phyloP scores from a whole-genome alignment of 2,797 vertebrate genomes.

The Sphenodon punctatus region DNA sequence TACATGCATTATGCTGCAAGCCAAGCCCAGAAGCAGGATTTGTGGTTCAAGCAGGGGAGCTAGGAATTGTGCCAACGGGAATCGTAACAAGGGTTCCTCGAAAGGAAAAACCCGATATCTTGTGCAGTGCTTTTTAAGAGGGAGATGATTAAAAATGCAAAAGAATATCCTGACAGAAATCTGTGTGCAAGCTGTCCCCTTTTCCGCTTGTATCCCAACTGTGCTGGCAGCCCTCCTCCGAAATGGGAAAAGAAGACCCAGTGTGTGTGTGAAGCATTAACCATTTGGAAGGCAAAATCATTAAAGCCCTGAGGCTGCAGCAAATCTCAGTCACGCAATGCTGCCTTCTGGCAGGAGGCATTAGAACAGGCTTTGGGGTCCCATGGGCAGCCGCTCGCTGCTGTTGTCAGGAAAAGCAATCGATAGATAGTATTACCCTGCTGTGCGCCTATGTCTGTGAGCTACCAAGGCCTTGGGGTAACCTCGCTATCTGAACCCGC shows the following conservation, averaged over 20 bases:
- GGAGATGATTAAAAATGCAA: constrained; percentile 64
- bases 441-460: not conserved
- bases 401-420: not conserved
- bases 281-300: constrained; percentile 17
- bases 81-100: constrained; percentile 13
- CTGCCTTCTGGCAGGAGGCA: constrained; percentile 4
- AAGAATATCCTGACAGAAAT: constrained; percentile 54
- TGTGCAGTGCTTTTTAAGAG: constrained; percentile 40
- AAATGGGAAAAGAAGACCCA: constrained; percentile 4
- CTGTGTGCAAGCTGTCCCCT: not conserved
- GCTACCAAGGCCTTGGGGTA: not conserved
- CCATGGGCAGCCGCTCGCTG: not conserved
- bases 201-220: constrained; percentile 21
- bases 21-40: constrained; percentile 23
- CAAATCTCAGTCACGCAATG: constrained; percentile 23
- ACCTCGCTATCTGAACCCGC: not conserved
- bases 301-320: not conserved
- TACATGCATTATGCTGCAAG: not conserved
- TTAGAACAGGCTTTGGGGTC: not conserved
- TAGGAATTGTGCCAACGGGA: constrained; percentile 15
- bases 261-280: not conserved
- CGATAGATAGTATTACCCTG: not conserved
- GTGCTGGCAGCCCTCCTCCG: constrained; percentile 24
- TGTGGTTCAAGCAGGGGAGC: constrained; percentile 12
- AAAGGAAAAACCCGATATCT: constrained; percentile 10